Evolutionary conservation across 2,888 invertebrate species (phyloP), one percentile per base, ranked within the genome.

Genomic region (Ypsolopha scabrella): DNA sequence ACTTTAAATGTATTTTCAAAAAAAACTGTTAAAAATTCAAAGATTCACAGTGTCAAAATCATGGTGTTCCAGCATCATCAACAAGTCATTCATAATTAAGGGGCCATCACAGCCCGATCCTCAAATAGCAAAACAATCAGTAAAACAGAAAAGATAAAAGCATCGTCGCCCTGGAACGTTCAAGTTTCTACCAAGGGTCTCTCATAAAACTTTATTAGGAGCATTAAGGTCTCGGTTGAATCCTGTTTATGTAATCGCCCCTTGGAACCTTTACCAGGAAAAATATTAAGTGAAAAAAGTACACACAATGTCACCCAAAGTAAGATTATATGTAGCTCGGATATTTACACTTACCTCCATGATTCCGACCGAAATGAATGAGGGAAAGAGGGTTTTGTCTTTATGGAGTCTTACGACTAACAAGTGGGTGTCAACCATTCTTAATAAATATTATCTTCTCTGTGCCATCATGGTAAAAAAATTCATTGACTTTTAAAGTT

Each of bases 231-330:
- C 82, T 80, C 77, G 80, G 83, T 83, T 82, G 83, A 81, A 82
- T 83, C 83, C 82, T 85, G 83, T 85, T 83, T 85, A 83, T 85
- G 85, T 86, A 86, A 86, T 85, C 83, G 81, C 77, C 81, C 75
- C 71, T 69, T 70, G 83, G 76, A 79, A 82, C 81, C 82, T 82
- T 80, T 80, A 77, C 64, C 74, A 74, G 70, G 74, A 75, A 81
- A 83, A 83, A 85, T 83, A 85, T 83, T 82, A 81, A 83, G 81
- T 85, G 82, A 80, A 83, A 81, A 81, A 78, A 75, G 74, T 74
- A 78, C 73, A 79, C 75, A 76, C 74, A 75, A 73, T 70, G 77
- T 77, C 75, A 70, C 73, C 72, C 39, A 50, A 53, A 73, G 70
- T 70, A 72, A 73, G 75, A 75, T 75, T 74, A 72, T 79, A 73